phyloP scores from a whole-genome alignment of 2,797 vertebrate genomes.

The Cossypha polioptera region DNA sequence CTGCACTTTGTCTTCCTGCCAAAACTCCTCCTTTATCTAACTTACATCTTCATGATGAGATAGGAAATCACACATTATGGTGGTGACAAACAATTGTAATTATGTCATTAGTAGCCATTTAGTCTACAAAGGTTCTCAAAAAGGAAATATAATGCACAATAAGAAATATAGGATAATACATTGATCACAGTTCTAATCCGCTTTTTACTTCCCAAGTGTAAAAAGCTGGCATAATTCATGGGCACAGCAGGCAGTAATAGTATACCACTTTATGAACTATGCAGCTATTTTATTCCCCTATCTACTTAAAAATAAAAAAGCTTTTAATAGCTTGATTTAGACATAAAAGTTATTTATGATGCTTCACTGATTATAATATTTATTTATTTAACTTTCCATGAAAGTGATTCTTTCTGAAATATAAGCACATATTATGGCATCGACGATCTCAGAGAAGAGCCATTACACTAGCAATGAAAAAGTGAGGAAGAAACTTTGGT shows the following conservation, averaged over 20 bases:
- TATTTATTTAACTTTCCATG: constrained; percentile 70
- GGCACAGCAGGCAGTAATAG: constrained; percentile 83
- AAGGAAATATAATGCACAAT: constrained; percentile 79
- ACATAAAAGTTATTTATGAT: constrained; percentile 82
- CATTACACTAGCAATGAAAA: neutral
- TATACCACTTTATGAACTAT: constrained; percentile 80
- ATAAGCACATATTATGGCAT: constrained; percentile 46
- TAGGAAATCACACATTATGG: constrained; percentile 90
- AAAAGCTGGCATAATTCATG: constrained; percentile 80
- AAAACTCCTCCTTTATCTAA: constrained; percentile 92
- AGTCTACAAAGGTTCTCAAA: constrained; percentile 84
- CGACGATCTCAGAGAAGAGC: constrained; percentile 12
- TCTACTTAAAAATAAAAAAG: constrained; percentile 84
- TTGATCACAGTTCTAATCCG: constrained; percentile 79
- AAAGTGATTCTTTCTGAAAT: constrained; percentile 67
- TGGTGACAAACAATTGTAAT: constrained; percentile 95
- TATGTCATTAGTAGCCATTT: constrained; percentile 92
- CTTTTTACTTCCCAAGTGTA: constrained; percentile 80
- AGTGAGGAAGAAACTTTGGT: neutral
- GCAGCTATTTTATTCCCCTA: constrained; percentile 80
- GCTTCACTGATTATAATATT: constrained; percentile 77
- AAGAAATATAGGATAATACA: constrained; percentile 82
- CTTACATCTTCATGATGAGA: constrained; percentile 90
- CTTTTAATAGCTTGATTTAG: constrained; percentile 82
- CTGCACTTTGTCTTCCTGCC: constrained; percentile 90